phyloP scores from a whole-genome alignment of 2,113 vertebrate species.

The Opisthocomus hoazin region DNA sequence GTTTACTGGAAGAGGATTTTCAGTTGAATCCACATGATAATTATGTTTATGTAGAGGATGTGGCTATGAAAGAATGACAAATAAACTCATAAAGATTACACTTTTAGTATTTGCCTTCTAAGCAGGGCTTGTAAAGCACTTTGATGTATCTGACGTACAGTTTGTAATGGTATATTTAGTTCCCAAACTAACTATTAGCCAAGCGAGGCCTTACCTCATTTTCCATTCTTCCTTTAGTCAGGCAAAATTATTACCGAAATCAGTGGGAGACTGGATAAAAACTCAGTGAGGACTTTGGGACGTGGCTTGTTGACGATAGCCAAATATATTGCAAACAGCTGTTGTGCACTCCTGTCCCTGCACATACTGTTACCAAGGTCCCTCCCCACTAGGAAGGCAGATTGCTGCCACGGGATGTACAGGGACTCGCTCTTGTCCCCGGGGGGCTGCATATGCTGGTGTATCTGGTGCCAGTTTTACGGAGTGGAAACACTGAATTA shows the following conservation, averaged over 20 bases:
- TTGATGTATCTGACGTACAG: background rate
- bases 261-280: background rate
- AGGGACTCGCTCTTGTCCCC: background rate
- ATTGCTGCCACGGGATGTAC: background rate
- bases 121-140: background rate
- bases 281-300: background rate
- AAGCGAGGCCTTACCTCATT: background rate
- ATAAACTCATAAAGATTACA: background rate
- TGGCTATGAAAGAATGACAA: background rate
- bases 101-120: background rate
- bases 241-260: conserved; percentile 5
- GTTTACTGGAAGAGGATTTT: background rate
- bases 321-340: conserved; percentile 3
- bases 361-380: background rate
- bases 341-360: background rate
- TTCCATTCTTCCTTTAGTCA: background rate
- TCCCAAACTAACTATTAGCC: background rate
- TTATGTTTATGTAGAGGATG: background rate
- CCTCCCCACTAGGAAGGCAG: background rate
- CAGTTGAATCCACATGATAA: background rate
- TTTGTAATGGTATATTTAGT: background rate
- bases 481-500: background rate
- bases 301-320: background rate
- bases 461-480: background rate
- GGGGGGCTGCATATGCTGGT: background rate